Conservation (phyloP, 1,140 invertebrate species). For the Anastatus disparis region DNA sequence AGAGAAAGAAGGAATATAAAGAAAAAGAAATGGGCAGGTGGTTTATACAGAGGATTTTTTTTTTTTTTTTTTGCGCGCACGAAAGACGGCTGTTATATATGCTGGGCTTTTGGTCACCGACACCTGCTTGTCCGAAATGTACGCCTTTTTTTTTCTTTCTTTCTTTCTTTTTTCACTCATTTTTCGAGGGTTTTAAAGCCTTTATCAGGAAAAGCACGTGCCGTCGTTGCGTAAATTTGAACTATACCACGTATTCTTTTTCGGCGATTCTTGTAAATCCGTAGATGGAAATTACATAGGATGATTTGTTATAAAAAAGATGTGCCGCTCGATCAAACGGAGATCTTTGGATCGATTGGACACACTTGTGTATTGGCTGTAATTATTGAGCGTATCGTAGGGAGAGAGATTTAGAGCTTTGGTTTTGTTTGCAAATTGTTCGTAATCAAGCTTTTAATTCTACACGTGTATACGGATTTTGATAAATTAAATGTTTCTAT, state of each 20-base stretch:
- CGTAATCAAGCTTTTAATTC: background rate
- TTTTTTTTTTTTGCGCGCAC: no score
- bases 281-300: constrained; percentile 11
- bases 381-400: background rate
- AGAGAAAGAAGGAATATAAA: background rate
- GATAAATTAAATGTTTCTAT: no score
- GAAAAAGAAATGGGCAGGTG: constrained; percentile 53
- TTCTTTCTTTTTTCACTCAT: background rate
- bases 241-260: background rate
- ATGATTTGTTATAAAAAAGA: constrained; percentile 1
- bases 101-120: constrained; percentile 38
- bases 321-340: background rate
- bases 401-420: background rate
- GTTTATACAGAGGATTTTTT: no score
- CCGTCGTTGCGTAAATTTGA: constrained; percentile 12
- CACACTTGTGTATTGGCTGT: background rate
- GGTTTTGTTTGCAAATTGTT: background rate
- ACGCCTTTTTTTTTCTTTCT: constrained; percentile 20
- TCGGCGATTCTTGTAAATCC: constrained; percentile 27
- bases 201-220: constrained; percentile 27
- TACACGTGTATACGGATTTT: no score
- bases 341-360: no score
- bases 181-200: background rate
- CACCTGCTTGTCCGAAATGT: constrained; percentile 52
- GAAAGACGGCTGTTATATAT: constrained; percentile 48